Percentiles rank a stretch among this genome's conserved stretches.
Conservation (phyloP, 2,113 vertebrate genomes). For the Sorex araneus region DNA sequence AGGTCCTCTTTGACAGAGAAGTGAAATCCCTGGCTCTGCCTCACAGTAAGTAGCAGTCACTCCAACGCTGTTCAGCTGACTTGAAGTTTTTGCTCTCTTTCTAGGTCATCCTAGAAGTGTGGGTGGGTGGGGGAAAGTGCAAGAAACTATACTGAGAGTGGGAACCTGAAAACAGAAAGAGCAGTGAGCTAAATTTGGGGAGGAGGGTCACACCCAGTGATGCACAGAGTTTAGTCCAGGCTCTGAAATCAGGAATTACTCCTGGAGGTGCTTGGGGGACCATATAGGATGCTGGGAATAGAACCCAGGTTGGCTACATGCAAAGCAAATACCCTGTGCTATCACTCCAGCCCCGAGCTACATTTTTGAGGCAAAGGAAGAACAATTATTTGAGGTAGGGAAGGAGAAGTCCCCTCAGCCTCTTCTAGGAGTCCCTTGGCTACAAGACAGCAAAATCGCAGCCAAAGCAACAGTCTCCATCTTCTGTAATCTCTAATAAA, state of each 20-base stretch:
- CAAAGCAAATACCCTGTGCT: too few relatives aligned
- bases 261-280: too few relatives aligned
- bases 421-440: background rate
- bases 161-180: background rate
- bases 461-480: background rate
- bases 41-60: too few relatives aligned
- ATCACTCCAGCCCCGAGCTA: background rate
- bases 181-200: background rate
- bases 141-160: background rate
- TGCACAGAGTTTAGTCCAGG: too few relatives aligned
- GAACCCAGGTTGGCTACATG: too few relatives aligned
- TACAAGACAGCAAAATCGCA: background rate
- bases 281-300: too few relatives aligned
- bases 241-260: too few relatives aligned
- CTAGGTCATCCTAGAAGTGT: background rate
- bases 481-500: rapidly evolving
- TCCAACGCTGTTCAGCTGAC: background rate
- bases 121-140: background rate
- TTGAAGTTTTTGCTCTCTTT: background rate
- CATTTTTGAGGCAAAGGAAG: background rate
- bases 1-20: background rate
- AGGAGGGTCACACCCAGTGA: too few relatives aligned
- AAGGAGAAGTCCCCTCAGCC: background rate
- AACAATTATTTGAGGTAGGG: background rate
- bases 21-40: background rate